Evolutionary conservation across 37 sponge, comb jelly and placozoan genomes (phyloP), one percentile per base, ranked within the genome.

Genomic region (Theonella swinhoei): DNA sequence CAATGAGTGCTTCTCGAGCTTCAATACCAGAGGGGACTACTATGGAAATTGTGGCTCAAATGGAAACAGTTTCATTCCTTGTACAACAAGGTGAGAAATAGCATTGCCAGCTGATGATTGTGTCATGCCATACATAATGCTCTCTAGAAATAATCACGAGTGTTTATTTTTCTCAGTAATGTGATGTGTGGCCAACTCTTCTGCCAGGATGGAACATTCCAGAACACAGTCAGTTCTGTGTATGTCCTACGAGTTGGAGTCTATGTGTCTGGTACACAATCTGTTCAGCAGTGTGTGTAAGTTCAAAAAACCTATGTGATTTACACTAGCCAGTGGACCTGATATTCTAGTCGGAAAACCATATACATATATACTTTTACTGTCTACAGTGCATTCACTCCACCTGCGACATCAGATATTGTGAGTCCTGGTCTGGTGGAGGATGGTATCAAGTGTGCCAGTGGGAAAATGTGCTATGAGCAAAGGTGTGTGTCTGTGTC

Each of bases 11-110:
- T 91, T 68, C 35, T 42, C 67, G 23, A 39, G 4, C 4, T 74
- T 22, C 36, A 92, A 92, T 39, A 34, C 41, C 7, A 1, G 0
- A 0, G 92, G 88, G 19, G 38, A 59, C 40, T 26, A 68, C 24
- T 73, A 60, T 79, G 92, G 92, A 2, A 66, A 92, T 71, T 92
- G 92, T 79, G 88, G 88, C 20, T 42, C 32, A n/a, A 37, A 35
- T 30, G 20, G 41, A 39, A 32, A 38, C 1, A 22, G 31, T 1
- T 92, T 76, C 58, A 34, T 83, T 36, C 41, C 88, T 33, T 92
- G 92, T 75, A 17, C 69, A 63, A 17, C 66, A 66, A 80, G 59
- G 88, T 88, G 65, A 9, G 26, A 4, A n/a, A n/a, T n/a, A n/a
- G n/a, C n/a, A n/a, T n/a, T n/a, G n/a, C n/a, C n/a, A n/a, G n/a